Percentiles rank a stretch among this genome's conserved stretches.
These are phyloP conservation scores for Halcyon chelicuti DNA, from an alignment of 2,797 vertebrate species.

Conservation along the genomic window DNA sequence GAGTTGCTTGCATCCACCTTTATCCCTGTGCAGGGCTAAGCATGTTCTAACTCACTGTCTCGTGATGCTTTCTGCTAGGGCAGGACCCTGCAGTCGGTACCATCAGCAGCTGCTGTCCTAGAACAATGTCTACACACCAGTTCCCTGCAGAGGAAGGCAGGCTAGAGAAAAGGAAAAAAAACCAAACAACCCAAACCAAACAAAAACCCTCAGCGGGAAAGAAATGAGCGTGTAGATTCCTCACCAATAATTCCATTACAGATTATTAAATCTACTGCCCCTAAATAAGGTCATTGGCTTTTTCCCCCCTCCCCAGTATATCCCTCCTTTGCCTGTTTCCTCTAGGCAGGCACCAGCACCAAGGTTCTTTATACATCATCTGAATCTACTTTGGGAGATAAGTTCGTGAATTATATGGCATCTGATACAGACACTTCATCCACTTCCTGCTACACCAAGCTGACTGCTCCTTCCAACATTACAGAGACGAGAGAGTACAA, in stretches of 20 bases:
- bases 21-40: not conserved
- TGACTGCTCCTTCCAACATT: not conserved
- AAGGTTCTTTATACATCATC: not conserved
- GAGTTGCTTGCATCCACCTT: not conserved
- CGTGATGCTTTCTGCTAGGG: not conserved
- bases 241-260: not conserved
- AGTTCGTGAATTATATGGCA: not conserved
- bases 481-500: not conserved
- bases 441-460: not conserved
- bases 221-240: not conserved
- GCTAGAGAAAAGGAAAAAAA: not conserved
- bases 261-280: slow-evolving; percentile 7
- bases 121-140: not conserved
- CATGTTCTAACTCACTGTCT: not conserved
- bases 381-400: not conserved
- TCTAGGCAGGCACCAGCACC: not conserved
- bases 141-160: not conserved
- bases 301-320: not conserved
- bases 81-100: not conserved
- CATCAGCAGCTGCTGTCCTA: not conserved
- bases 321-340: not conserved
- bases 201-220: not conserved
- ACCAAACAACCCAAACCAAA: too few species aligned
- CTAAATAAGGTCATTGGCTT: not conserved
- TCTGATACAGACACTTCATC: not conserved